Conservation (phyloP, 2,797 vertebrate species). For the Parambassis ranga region DNA sequence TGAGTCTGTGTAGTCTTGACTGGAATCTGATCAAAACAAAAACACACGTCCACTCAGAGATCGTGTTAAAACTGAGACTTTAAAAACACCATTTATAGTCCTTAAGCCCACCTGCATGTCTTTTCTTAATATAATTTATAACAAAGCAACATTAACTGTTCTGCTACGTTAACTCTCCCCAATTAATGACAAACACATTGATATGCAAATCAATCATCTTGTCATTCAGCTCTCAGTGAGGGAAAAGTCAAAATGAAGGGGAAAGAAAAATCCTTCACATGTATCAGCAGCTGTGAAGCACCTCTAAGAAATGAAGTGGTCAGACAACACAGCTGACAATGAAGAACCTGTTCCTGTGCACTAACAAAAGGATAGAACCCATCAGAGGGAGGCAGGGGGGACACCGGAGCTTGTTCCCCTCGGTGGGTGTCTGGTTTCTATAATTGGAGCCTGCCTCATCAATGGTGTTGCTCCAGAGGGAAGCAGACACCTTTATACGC, state of each 20-base stretch:
- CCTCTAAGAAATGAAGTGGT: slow-evolving; percentile 24
- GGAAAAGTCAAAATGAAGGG: not conserved
- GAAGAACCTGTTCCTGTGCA: slow-evolving; percentile 3
- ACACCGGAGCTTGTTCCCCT: slow-evolving; percentile 10
- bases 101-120: not conserved
- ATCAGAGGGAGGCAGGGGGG: slow-evolving; percentile 33
- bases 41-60: not conserved
- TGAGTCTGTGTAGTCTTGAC: slow-evolving; percentile 99
- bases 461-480: slow-evolving; percentile 65
- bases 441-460: slow-evolving; percentile 71
- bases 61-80: not conserved
- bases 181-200: slow-evolving; percentile 38
- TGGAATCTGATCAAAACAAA: slow-evolving; percentile 87
- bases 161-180: slow-evolving; percentile 13
- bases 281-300: not conserved
- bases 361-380: slow-evolving; percentile 29
- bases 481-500: slow-evolving; percentile 67
- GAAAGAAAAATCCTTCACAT: not conserved
- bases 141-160: slow-evolving; percentile 25
- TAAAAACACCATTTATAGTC: not conserved
- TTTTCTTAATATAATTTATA: not conserved
- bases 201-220: slow-evolving; percentile 36
- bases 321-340: not conserved
- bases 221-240: slow-evolving; percentile 8
- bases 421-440: slow-evolving; percentile 61